Base-by-base conservation (phyloP, 2,797 vertebrate species). In the Hylomyscus alleni region DNA sequence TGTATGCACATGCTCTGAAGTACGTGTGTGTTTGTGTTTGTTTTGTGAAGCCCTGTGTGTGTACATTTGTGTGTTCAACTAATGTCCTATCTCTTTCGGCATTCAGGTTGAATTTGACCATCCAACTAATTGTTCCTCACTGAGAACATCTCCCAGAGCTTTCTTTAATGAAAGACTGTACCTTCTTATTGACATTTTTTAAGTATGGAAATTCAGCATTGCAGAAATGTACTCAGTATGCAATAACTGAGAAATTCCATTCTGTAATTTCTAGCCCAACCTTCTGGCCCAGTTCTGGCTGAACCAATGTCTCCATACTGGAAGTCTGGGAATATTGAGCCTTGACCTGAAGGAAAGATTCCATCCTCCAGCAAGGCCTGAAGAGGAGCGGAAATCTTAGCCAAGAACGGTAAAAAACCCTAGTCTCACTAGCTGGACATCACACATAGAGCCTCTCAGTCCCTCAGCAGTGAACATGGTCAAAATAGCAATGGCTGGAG, bases 261-360 rank as follows among this genome's bases (percentile, higher is more conserved):
- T 94, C 65, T 97, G 34, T 50, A 26, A 91, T 50, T 52, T 0
- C 29, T 34, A 50, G 34, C 50, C n/a, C 80, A 19, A 85, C 73
- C 40, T 75, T 44, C 5, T 44, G 37, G 15, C 20, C 20, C 73
- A 44, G 22, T 75, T 40, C 10, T 37, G 31, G 13, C 20, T 2
- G 2, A 40, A 60, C 1, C 3, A 37, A 4, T 0, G 0, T 73
- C 15, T 6, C 56, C 14, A 6, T 31, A 47, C 1, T 20, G 54
- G 34, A 67, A 14, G 9, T 44, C 11, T n/a, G n/a, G 22, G 34
- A 44, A 24, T 22, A 50, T 1, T 1, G 2, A 13, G 34, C 31
- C 15, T 44, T 37, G n/a, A 14, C 6, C 0, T 1, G 1, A 10
- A 26, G 44, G 12, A 2, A 73, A 15, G 4, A 4, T 15, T 44